These are phyloP conservation scores for Motacilla alba DNA, from an alignment of 2,113 vertebrate genomes.

Conservation along the genomic window DNA sequence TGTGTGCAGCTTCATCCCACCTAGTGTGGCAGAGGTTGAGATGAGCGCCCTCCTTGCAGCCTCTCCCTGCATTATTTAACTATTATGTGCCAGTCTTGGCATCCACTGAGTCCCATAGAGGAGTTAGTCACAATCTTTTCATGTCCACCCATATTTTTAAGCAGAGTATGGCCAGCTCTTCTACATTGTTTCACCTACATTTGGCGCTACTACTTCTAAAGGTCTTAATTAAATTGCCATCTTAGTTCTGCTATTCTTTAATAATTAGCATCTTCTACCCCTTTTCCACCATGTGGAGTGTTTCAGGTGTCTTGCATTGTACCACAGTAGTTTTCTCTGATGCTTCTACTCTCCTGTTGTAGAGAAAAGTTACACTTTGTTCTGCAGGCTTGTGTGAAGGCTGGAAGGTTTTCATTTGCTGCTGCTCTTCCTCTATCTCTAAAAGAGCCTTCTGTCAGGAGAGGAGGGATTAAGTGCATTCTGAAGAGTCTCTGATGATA, in stretches of 20 bases:
- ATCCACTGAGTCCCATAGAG: not conserved
- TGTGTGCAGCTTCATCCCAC: not conserved
- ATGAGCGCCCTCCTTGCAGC: not conserved
- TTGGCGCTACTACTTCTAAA: not conserved
- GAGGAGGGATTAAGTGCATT: not conserved
- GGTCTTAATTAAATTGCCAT: not conserved
- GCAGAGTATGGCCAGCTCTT: not conserved
- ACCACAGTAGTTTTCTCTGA: not conserved
- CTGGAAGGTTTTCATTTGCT: not conserved
- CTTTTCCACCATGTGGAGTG: rapidly evolving
- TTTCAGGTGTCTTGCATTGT: not conserved
- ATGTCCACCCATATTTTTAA: not conserved
- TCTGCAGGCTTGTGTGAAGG: not conserved
- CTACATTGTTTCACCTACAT: not conserved
- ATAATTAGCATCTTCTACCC: not conserved
- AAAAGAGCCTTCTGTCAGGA: not conserved
- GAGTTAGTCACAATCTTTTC: not conserved
- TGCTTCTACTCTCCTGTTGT: not conserved
- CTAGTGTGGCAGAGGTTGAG: not conserved
- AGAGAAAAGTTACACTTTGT: not conserved
- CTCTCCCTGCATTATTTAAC: not conserved
- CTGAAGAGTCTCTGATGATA: not conserved
- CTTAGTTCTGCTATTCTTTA: not conserved
- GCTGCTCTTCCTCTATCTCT: not conserved
- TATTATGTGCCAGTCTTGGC: not conserved